phyloP scores from a whole-genome alignment of 2,888 invertebrate genomes.

The Thera britannica region DNA sequence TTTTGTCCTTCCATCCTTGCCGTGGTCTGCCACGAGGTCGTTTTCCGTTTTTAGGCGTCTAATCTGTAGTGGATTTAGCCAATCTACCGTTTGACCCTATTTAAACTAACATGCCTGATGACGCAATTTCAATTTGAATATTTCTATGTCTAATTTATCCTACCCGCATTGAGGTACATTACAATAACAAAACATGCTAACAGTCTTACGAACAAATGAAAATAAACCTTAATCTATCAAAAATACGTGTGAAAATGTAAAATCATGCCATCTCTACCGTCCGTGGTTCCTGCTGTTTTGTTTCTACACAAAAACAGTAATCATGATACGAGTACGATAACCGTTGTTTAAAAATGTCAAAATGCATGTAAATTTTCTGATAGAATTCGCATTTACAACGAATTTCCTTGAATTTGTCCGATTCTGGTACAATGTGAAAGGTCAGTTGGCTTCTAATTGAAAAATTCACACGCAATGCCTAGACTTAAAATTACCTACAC shows the following conservation, averaged over 20 bases:
- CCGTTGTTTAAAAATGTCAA: slow-evolving; percentile 47
- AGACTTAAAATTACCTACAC: slow-evolving; percentile 11
- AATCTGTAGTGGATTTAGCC: too few relatives aligned
- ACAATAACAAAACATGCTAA: slow-evolving; percentile 43
- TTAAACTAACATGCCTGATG: slow-evolving; percentile 11
- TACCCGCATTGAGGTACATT: slow-evolving; percentile 35
- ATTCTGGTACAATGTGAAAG: slow-evolving; percentile 32
- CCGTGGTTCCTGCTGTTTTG: slow-evolving; percentile 78
- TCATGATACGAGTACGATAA: slow-evolving; percentile 63
- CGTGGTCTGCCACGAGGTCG: too few relatives aligned
- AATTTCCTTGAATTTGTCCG: slow-evolving; percentile 35
- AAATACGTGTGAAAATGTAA: slow-evolving; percentile 26
- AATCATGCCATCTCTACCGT: slow-evolving; percentile 43
- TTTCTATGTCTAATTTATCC: slow-evolving; percentile 21
- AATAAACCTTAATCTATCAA: slow-evolving; percentile 20
- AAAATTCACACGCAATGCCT: slow-evolving; percentile 31
- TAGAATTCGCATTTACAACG: slow-evolving; percentile 41
- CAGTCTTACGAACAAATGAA: slow-evolving; percentile 9
- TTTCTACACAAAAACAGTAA: slow-evolving; percentile 64
- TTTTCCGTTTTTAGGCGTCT: too few relatives aligned
- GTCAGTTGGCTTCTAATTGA: slow-evolving; percentile 32
- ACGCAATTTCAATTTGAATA: slow-evolving; percentile 37
- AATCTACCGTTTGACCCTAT: slow-evolving; percentile 26
- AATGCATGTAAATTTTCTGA: slow-evolving; percentile 47
- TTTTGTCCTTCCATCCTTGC: too few relatives aligned